These are phyloP conservation scores for Amia ocellicauda DNA, from an alignment of 2,113 vertebrate species.

Conservation along the genomic window DNA sequence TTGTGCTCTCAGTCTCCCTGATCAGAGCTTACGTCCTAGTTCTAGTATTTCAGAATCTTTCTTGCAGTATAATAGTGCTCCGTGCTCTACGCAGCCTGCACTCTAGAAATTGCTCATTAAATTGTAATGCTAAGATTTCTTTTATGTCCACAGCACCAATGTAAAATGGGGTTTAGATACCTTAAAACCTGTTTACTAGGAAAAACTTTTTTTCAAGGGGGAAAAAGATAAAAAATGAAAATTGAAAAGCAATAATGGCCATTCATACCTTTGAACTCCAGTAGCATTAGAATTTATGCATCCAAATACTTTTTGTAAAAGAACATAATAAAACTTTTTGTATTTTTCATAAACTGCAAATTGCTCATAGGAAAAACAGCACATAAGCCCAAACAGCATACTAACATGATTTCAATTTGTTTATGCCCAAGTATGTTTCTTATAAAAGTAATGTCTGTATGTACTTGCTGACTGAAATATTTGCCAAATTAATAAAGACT, in stretches of 20 bases:
- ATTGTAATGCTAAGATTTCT: conserved; percentile 85
- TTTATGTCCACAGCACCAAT: conserved; percentile 86
- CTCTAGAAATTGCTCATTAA: conserved; percentile 90
- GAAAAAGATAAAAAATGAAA: conserved; percentile 45
- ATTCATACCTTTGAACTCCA: too few relatives aligned
- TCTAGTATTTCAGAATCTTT: conserved; percentile 99
- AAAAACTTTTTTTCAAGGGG: conserved; percentile 48
- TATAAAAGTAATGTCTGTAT: too few relatives aligned
- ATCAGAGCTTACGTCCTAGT: conserved; percentile 98
- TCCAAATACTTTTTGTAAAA: too few relatives aligned
- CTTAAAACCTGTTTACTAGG: conserved; percentile 86
- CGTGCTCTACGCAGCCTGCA: conserved; percentile 83
- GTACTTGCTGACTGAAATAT: too few relatives aligned
- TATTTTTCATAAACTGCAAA: too few relatives aligned
- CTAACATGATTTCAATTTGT: too few relatives aligned
- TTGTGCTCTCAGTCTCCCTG: conserved; percentile 99
- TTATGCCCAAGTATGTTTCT: too few relatives aligned
- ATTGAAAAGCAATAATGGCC: conserved; percentile 55
- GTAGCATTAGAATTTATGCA: too few relatives aligned
- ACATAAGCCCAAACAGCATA: too few relatives aligned
- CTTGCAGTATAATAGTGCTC: conserved; percentile 94
- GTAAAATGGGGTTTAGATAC: conserved; percentile 86
- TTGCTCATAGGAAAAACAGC: too few relatives aligned
- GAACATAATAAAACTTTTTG: too few relatives aligned
- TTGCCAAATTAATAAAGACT: too few relatives aligned